Evolutionary conservation across 2,113 vertebrate species (phyloP).

Genomic region (Aptenodytes patagonicus): DNA sequence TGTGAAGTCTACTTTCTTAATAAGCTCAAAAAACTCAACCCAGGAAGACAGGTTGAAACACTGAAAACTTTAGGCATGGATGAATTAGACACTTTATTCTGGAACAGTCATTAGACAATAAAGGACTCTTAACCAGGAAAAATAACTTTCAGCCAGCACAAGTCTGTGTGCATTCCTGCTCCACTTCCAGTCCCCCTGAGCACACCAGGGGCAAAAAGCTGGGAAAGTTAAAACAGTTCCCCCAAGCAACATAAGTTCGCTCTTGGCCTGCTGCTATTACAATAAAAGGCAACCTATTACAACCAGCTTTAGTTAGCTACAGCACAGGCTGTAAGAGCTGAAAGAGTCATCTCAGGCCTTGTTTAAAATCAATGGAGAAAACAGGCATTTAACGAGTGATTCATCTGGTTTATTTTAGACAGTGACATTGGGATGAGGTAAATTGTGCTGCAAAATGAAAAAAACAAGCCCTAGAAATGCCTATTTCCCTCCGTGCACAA

Average conservation of each 20-base stretch:
- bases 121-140: neutral
- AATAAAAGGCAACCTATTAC: neutral
- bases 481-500: neutral
- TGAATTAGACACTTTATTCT: neutral
- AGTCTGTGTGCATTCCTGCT: neutral
- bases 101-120: neutral
- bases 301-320: neutral
- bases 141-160: neutral
- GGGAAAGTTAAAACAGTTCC: neutral
- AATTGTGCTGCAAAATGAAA: neutral
- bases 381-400: neutral
- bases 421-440: neutral
- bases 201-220: neutral
- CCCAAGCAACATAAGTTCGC: neutral
- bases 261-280: neutral
- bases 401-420: constrained; percentile 6
- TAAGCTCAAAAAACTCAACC: neutral
- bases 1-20: neutral
- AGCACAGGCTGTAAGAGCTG: neutral
- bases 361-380: neutral
- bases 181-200: neutral
- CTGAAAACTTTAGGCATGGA: neutral
- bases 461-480: neutral
- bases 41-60: neutral
- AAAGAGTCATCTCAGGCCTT: neutral